These are phyloP conservation scores for Cyphomyrmex costatus DNA, from an alignment of 1,140 invertebrate genomes.

Conservation along the genomic window DNA sequence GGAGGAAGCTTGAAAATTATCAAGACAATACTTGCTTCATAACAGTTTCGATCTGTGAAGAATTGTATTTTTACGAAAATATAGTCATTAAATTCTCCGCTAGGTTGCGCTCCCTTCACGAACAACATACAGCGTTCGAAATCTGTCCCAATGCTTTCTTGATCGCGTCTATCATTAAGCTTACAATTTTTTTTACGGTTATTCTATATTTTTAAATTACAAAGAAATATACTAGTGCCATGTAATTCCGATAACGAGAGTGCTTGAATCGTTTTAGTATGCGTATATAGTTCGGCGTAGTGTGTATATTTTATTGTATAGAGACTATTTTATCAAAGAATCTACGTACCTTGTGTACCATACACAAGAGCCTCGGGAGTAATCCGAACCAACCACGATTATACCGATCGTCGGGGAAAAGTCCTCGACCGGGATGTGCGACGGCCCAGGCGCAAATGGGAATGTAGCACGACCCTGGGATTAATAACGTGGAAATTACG, in stretches of 20 bases:
- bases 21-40: background rate
- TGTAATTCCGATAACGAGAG: background rate
- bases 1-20: background rate
- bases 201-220: background rate
- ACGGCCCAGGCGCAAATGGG: conserved; percentile 62
- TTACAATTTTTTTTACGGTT: background rate
- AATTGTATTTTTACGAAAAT: background rate
- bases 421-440: conserved; percentile 60
- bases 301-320: background rate
- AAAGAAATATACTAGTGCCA: background rate
- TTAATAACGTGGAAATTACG: conserved; percentile 74
- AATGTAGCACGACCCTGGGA: conserved; percentile 53
- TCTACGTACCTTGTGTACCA: background rate
- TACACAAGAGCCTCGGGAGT: conserved; percentile 1
- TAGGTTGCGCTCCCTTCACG: background rate
- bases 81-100: conserved; percentile 4
- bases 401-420: conserved; percentile 54
- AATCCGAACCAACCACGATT: conserved; percentile 52
- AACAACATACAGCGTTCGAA: background rate
- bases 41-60: background rate
- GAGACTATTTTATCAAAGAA: background rate
- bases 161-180: background rate
- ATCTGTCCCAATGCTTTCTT: background rate
- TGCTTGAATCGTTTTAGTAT: background rate
- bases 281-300: too few relatives aligned